Conservation (phyloP, 2,113 vertebrate genomes). For the Microcebus ravelobensis region DNA sequence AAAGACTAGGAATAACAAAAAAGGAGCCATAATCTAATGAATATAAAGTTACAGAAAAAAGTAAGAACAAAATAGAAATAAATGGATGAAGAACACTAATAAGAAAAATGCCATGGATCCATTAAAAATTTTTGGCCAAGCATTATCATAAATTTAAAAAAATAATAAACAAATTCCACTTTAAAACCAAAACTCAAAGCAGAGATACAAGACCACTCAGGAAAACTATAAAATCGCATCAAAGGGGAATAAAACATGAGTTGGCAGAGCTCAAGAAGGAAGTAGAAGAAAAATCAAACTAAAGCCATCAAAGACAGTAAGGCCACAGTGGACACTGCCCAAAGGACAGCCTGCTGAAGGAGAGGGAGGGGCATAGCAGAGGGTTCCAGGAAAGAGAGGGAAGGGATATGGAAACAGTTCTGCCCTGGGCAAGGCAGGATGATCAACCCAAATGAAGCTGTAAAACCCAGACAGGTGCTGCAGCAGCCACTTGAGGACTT, state of each 20-base stretch:
- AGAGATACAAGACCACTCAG: not conserved
- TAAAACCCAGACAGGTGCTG: not conserved
- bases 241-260: not conserved
- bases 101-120: not conserved
- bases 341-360: not conserved
- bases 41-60: not conserved
- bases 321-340: not conserved
- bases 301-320: not conserved
- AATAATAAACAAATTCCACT: not conserved
- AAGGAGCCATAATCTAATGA: not conserved
- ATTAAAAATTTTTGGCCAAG: not conserved
- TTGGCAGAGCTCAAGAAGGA: not conserved
- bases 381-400: not conserved
- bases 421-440: not conserved
- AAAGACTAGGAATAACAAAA: not conserved
- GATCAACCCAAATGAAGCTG: not conserved
- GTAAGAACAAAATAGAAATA: not conserved
- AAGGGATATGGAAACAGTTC: not conserved
- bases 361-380: not conserved
- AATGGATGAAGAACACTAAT: not conserved
- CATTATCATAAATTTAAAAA: not conserved
- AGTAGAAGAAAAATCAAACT: not conserved
- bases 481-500: not conserved
- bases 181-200: not conserved
- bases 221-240: not conserved